phyloP scores from a whole-genome alignment of 2,113 vertebrate genomes.

The Grammomys surdaster region DNA sequence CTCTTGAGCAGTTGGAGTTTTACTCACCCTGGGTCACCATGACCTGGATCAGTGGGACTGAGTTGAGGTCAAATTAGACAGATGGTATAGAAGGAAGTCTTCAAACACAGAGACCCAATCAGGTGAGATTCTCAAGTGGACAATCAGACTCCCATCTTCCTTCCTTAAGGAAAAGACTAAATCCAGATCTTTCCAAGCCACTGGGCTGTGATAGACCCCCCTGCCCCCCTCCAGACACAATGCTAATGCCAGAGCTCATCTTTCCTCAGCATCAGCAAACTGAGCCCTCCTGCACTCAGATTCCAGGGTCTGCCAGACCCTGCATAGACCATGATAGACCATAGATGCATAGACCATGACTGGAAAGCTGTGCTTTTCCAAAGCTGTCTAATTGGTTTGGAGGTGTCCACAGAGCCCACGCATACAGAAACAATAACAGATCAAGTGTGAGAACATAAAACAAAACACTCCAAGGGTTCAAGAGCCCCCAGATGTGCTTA shows the following conservation, averaged over 20 bases:
- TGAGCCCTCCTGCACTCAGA: neutral
- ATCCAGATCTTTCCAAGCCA: neutral
- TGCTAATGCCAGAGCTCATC: neutral
- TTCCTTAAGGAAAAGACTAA: neutral
- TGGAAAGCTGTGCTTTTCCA: constrained; percentile 27
- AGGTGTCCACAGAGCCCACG: neutral
- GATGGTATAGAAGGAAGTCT: neutral
- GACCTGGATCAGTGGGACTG: neutral
- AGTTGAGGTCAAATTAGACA: neutral
- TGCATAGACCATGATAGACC: neutral
- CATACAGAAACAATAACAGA: neutral
- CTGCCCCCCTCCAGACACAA: accelerated
- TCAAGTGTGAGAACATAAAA: neutral
- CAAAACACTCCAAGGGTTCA: too few species aligned
- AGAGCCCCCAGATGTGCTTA: neutral
- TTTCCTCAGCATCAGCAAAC: neutral
- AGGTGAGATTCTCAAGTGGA: neutral
- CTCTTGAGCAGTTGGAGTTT: neutral
- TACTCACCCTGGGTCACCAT: neutral
- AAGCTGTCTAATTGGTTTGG: neutral
- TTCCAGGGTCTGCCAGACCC: neutral
- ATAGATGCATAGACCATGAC: neutral
- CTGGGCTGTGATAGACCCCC: too few species aligned
- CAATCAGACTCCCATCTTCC: neutral
- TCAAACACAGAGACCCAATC: neutral